A percentile compares a stretch with the other conserved stretches of the same genome.
phyloP scores from a whole-genome alignment of 2,888 invertebrate genomes.

The Rhagonycha lutea region DNA sequence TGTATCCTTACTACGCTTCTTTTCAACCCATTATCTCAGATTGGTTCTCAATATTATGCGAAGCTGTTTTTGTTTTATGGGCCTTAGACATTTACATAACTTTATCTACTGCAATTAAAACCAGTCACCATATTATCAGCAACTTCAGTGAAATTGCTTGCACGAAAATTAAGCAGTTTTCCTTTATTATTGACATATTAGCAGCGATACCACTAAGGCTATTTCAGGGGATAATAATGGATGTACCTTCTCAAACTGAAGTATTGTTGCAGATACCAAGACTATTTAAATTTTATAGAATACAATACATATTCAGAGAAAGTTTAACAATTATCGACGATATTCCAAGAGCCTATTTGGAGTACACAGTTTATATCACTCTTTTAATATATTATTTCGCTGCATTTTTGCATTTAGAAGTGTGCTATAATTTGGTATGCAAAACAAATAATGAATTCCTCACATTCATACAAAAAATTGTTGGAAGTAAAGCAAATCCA shows the following conservation, averaged over 20 bases:
- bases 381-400: constrained; percentile 5
- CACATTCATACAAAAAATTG: not conserved
- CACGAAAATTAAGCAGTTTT: constrained; percentile 10
- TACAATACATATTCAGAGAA: constrained; percentile 15
- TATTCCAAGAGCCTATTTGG: not conserved
- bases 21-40: not conserved
- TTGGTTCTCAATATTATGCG: not conserved
- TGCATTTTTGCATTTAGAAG: not conserved
- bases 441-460: not conserved
- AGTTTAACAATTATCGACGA: not conserved
- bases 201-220: constrained; percentile 32
- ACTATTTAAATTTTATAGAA: constrained; percentile 33
- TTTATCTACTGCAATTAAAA: constrained; percentile 35
- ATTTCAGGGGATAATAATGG: constrained; percentile 15
- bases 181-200: constrained; percentile 32
- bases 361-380: not conserved
- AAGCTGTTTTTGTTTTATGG: constrained; percentile 19
- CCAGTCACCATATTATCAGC: constrained; percentile 24
- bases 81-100: constrained; percentile 36
- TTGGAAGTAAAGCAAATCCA: not conserved
- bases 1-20: constrained; percentile 32
- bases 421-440: constrained; percentile 10
- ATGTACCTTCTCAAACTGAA: constrained; percentile 3
- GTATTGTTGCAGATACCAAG: constrained; percentile 28
- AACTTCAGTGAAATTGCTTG: constrained; percentile 24